phyloP scores from a whole-genome alignment of 1,140 invertebrate genomes.

The Pseudomyrmex cubaensis region DNA sequence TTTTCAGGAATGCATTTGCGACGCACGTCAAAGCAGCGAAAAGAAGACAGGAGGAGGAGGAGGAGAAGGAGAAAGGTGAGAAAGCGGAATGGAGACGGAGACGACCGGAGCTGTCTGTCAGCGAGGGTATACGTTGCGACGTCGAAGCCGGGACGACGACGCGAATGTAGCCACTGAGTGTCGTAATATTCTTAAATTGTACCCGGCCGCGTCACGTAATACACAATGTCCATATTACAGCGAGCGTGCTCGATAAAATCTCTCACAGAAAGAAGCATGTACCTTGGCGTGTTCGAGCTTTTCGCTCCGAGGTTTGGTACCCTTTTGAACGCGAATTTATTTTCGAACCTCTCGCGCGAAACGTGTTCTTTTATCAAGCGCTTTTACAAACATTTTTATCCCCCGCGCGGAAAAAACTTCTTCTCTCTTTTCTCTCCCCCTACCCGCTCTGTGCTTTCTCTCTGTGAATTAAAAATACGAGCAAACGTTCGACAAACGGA shows the following conservation, averaged over 20 bases:
- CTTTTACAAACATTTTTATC: not conserved
- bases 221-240: conserved; percentile 1
- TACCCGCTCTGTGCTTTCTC: not conserved
- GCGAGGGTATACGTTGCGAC: conserved; percentile 37
- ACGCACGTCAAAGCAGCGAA: conserved; percentile 10
- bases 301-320: not conserved
- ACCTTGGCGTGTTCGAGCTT: not conserved
- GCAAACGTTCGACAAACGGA: not conserved
- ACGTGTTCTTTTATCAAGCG: not conserved
- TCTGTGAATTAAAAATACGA: not conserved
- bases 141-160: conserved; percentile 9
- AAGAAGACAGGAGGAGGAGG: not conserved
- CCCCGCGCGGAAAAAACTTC: too few species aligned
- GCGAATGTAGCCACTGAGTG: conserved; percentile 17
- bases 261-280: not conserved
- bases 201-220: not conserved
- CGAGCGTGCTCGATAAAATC: conserved; percentile 19
- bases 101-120: conserved; percentile 58
- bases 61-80: not conserved
- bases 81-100: not conserved
- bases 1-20: conserved; percentile 72
- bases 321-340: not conserved
- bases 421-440: too few species aligned
- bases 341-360: not conserved
- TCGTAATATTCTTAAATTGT: conserved; percentile 45